Evolutionary conservation across 2,797 vertebrate genomes (phyloP).

Genomic region (Gobio occitaniae): DNA sequence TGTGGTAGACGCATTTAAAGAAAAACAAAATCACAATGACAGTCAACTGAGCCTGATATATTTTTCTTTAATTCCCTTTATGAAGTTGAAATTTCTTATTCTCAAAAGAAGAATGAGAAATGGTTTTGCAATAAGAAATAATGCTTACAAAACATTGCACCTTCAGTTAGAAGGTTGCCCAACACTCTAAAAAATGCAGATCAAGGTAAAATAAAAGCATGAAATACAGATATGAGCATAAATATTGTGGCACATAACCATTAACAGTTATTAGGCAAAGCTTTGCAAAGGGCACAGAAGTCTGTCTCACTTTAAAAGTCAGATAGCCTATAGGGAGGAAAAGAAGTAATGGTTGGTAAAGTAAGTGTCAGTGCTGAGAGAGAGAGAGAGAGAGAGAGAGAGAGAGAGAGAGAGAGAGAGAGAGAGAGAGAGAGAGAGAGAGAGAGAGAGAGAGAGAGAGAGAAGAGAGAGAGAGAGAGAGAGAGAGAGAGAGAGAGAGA

Average conservation of each 20-base stretch:
- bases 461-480: not conserved
- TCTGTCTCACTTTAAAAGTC: conserved; percentile 6
- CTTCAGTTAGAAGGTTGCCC: conserved; percentile 7
- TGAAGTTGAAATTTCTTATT: not conserved
- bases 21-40: not conserved
- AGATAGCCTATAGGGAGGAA: not conserved
- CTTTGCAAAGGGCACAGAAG: conserved; percentile 4
- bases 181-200: not conserved
- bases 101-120: not conserved
- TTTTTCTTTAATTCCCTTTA: conserved; percentile 30
- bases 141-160: conserved; percentile 17
- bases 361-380: not conserved
- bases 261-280: conserved; percentile 25
- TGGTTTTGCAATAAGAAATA: not conserved
- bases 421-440: too few relatives aligned
- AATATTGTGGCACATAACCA: conserved; percentile 3
- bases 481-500: not conserved
- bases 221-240: conserved; percentile 9
- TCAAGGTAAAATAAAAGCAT: conserved; percentile 3
- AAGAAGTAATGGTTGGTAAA: not conserved
- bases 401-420: too few relatives aligned
- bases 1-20: not conserved
- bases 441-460: not conserved
- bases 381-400: not conserved
- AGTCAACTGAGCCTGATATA: not conserved